Conservation (phyloP, 2,888 invertebrate species). For the Leptinotarsa peninsularis region DNA sequence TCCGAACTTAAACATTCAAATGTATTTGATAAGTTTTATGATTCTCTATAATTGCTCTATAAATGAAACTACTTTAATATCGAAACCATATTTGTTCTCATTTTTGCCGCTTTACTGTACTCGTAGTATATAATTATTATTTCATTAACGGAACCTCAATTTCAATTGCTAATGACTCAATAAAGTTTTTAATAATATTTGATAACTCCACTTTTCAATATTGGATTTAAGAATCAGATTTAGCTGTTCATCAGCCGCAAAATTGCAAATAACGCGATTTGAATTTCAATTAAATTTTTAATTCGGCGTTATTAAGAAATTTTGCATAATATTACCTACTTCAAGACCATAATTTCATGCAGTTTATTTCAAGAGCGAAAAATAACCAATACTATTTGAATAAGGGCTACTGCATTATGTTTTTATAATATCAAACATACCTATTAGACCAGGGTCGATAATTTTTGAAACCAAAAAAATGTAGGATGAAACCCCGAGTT, state of each 20-base stretch:
- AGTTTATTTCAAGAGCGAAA: not conserved
- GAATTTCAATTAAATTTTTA: constrained; percentile 35
- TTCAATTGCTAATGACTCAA: constrained; percentile 27
- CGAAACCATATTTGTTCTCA: not conserved
- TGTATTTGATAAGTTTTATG: too few species aligned
- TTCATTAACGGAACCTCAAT: not conserved
- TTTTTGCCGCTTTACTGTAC: not conserved
- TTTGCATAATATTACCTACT: constrained; percentile 22
- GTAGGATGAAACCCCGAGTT: too few species aligned
- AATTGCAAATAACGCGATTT: constrained; percentile 34
- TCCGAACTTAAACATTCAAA: too few species aligned
- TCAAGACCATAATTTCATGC: not conserved
- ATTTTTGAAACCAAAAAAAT: too few species aligned
- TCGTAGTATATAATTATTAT: not conserved
- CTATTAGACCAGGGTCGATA: too few species aligned
- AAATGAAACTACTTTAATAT: not conserved
- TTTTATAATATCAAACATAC: too few species aligned
- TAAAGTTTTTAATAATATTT: constrained; percentile 22
- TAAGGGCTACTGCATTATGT: not conserved
- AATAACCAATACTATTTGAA: not conserved
- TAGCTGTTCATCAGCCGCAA: constrained; percentile 29
- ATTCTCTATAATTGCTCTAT: too few species aligned
- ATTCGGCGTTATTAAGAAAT: constrained; percentile 17
- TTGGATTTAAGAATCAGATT: constrained; percentile 25
- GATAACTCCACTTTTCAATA: constrained; percentile 32